These are phyloP conservation scores for Proteles cristata DNA, from an alignment of 2,113 vertebrate genomes.

Conservation along the genomic window DNA sequence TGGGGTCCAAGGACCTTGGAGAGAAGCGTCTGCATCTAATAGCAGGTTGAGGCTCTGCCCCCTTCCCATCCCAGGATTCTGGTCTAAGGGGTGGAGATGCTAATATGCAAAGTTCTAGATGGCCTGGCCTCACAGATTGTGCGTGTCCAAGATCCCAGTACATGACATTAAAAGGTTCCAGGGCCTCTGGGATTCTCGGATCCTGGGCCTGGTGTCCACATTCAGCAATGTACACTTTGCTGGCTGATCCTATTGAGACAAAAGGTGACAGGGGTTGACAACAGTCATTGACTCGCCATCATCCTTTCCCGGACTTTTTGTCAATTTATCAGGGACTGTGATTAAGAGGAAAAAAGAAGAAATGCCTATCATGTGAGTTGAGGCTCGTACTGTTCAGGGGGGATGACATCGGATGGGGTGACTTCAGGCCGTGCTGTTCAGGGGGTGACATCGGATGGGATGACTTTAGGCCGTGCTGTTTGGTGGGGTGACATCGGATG, in stretches of 20 bases:
- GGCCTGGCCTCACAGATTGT: neutral
- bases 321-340: neutral
- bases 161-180: neutral
- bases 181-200: neutral
- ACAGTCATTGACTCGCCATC: rapidly evolving
- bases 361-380: neutral
- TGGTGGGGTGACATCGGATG: neutral
- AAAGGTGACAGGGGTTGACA: neutral
- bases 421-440: neutral
- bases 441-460: neutral
- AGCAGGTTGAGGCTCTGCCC: neutral
- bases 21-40: rapidly evolving
- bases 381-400: rapidly evolving
- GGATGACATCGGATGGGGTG: neutral
- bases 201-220: neutral
- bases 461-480: neutral
- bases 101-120: neutral
- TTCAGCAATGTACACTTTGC: rapidly evolving
- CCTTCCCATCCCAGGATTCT: neutral
- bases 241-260: neutral
- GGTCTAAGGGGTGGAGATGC: too few species aligned
- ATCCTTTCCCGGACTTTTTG: neutral
- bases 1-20: neutral
- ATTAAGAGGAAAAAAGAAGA: neutral
- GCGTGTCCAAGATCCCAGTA: neutral